Percentiles rank a stretch among this genome's conserved stretches.
Evolutionary conservation across 1,140 invertebrate genomes (phyloP).

Genomic region (Heliothis virescens): DNA sequence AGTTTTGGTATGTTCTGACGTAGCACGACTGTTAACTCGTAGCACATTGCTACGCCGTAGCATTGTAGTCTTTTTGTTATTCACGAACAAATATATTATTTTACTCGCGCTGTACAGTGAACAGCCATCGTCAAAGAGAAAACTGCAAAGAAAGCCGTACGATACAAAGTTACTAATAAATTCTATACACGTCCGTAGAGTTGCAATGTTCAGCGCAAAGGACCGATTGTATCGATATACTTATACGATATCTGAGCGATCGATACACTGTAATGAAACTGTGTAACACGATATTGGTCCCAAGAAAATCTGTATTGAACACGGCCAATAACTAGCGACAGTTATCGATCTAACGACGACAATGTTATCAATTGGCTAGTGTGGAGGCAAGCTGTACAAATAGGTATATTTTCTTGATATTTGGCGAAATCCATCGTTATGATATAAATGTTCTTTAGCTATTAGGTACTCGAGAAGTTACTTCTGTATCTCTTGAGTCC

Average conservation of each 20-base stretch:
- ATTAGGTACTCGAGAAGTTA: too few relatives aligned
- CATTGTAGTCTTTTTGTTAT: neutral
- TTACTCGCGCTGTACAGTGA: neutral
- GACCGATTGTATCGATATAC: constrained; percentile 28
- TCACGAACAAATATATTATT: constrained; percentile 6
- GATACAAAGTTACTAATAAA: constrained; percentile 3
- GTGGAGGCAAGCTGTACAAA: too few relatives aligned
- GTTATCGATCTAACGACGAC: neutral
- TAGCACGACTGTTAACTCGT: neutral
- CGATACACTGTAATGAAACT: constrained; percentile 9
- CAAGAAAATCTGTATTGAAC: constrained; percentile 1
- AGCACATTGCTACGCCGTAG: constrained; percentile 7
- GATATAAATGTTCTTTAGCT: too few relatives aligned
- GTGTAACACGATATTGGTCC: constrained; percentile 19
- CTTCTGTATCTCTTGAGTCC: too few relatives aligned
- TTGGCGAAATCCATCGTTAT: too few relatives aligned
- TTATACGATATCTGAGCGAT: neutral
- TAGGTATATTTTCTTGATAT: too few relatives aligned
- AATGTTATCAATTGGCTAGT: neutral
- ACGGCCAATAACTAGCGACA: neutral
- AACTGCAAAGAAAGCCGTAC: constrained; percentile 15
- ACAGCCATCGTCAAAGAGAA: constrained; percentile 4
- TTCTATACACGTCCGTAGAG: constrained; percentile 18
- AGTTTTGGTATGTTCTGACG: neutral
- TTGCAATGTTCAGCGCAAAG: constrained; percentile 22